These are phyloP conservation scores for Setophaga petechia DNA, from an alignment of 2,113 vertebrate genomes.

Conservation along the genomic window DNA sequence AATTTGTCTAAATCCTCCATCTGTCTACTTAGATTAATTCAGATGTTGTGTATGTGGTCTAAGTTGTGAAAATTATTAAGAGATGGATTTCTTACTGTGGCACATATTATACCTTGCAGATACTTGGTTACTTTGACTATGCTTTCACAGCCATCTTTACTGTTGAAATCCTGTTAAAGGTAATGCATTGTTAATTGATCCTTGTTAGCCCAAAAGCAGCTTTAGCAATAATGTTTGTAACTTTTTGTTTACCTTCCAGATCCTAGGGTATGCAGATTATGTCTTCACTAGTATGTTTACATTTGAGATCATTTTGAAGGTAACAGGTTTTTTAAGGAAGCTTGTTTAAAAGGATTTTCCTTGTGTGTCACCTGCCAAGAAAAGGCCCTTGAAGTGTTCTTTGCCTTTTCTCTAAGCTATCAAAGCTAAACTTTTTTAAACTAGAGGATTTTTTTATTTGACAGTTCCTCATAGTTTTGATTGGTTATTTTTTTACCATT, in stretches of 20 bases:
- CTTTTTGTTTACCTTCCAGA: conserved; percentile 94
- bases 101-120: conserved; percentile 91
- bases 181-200: conserved; percentile 81
- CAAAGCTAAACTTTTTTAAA: conserved; percentile 67
- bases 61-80: not conserved
- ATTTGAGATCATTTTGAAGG: conserved; percentile 99
- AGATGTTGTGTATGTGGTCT: not conserved
- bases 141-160: conserved; percentile 99
- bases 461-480: conserved; percentile 80
- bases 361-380: conserved; percentile 87
- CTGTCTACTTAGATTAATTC: not conserved
- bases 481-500: conserved; percentile 66
- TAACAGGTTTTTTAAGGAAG: conserved; percentile 85
- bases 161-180: conserved; percentile 99
- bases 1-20: not conserved
- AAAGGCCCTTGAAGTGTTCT: conserved; percentile 85
- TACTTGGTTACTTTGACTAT: conserved; percentile 99
- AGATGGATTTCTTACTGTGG: conserved; percentile 64
- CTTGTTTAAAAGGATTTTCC: conserved; percentile 85
- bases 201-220: conserved; percentile 69
- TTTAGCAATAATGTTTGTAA: conserved; percentile 85
- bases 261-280: conserved; percentile 99
- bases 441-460: conserved; percentile 64
- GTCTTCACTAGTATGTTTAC: conserved; percentile 99
- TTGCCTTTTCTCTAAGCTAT: conserved; percentile 74